phyloP scores from a whole-genome alignment of 1,140 invertebrate genomes.

The Cardiocondyla obscurior region DNA sequence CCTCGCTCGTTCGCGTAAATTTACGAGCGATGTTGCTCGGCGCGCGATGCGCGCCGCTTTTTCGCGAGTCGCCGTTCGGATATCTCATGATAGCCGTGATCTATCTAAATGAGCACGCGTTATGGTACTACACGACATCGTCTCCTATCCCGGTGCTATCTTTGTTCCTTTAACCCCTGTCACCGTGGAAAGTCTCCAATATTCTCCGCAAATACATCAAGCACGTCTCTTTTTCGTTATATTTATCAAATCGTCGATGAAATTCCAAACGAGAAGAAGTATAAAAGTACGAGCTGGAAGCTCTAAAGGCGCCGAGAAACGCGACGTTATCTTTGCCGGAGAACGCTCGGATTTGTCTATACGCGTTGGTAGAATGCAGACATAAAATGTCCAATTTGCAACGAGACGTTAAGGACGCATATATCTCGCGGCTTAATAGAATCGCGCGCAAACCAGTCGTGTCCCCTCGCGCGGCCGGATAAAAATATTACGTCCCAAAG shows the following conservation, averaged over 20 bases:
- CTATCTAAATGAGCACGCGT: conserved; percentile 66
- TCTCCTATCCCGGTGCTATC: neutral
- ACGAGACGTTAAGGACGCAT: neutral
- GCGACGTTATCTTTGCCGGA: neutral
- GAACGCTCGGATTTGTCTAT: neutral
- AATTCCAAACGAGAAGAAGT: neutral
- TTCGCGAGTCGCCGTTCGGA: conserved; percentile 65
- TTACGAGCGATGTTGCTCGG: conserved; percentile 66
- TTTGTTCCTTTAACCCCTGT: neutral
- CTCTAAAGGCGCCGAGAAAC: neutral
- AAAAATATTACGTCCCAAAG: neutral
- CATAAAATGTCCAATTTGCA: neutral
- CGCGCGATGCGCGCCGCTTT: conserved; percentile 65
- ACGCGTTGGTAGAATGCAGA: neutral
- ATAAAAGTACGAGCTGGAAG: neutral
- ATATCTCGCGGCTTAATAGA: neutral
- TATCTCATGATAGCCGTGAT: conserved; percentile 56
- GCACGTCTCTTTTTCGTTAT: neutral
- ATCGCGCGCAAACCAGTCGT: neutral
- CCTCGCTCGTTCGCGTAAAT: conserved; percentile 69
- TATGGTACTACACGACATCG: conserved; percentile 38
- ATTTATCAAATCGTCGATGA: neutral
- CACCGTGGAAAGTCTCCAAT: neutral
- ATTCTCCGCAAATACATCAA: neutral
- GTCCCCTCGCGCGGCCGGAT: neutral